Conservation (phyloP, 2,888 invertebrate genomes). For the Monoplex corrugatus region DNA sequence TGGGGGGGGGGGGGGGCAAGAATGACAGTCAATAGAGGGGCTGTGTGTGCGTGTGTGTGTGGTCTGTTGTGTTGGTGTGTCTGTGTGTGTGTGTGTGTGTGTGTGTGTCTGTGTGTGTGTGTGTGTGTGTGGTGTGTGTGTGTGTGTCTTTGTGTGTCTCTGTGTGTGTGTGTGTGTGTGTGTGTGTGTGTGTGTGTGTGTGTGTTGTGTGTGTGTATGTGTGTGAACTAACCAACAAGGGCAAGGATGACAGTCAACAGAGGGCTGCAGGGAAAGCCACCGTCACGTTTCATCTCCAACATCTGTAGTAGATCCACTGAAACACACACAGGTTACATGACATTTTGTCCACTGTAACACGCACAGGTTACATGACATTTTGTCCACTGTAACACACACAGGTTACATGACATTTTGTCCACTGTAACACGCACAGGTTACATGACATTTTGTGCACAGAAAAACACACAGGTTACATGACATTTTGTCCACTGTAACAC, state of each 20-base stretch:
- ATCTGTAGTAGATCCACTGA: constrained; percentile 98
- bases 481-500: constrained; percentile 4
- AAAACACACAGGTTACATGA: too few relatives aligned
- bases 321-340: constrained; percentile 55
- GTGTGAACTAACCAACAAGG: constrained; percentile 92
- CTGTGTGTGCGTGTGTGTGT: not conserved
- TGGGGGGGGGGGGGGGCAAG: too few relatives aligned
- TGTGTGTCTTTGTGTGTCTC: not conserved
- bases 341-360: constrained; percentile 4
- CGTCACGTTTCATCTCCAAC: constrained; percentile 97
- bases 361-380: too few relatives aligned
- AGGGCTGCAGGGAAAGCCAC: constrained; percentile 97
- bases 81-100: not conserved
- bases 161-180: not conserved
- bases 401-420: too few relatives aligned
- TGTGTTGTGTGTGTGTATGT: not conserved
- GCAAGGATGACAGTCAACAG: constrained; percentile 98
- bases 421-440: too few relatives aligned
- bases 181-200: not conserved
- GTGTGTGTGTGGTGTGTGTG: too few relatives aligned
- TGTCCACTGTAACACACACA: not conserved
- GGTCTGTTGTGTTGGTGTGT: not conserved
- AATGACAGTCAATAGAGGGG: not conserved
- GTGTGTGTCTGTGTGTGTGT: too few relatives aligned
- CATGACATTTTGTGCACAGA: too few relatives aligned